Conservation (phyloP, 2,113 vertebrate genomes). For the Oxygymnocypris stewartii region DNA sequence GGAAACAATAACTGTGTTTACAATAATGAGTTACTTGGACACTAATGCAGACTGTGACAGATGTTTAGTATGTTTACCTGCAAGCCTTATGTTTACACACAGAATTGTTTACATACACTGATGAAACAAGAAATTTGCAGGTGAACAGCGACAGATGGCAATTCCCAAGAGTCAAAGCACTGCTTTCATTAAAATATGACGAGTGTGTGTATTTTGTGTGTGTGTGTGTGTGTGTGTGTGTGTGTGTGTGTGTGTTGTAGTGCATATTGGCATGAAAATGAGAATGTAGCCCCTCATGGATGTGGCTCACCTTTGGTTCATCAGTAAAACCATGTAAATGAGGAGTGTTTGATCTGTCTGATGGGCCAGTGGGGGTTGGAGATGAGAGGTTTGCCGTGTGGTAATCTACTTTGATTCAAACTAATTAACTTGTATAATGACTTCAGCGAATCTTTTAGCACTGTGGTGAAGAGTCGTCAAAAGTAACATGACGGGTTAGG, state of each 20-base stretch:
- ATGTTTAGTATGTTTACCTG: background rate
- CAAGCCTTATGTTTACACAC: constrained; percentile 15
- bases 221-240: background rate
- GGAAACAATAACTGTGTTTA: background rate
- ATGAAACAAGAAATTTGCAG: background rate
- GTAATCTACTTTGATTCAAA: constrained; percentile 34
- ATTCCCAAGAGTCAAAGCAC: background rate
- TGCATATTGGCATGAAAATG: background rate
- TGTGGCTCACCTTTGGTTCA: constrained; percentile 15
- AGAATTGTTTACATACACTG: constrained; percentile 4
- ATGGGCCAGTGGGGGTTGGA: background rate
- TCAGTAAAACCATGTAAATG: constrained; percentile 27
- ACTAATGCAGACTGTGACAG: background rate
- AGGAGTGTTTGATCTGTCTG: constrained; percentile 27
- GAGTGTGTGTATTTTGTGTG: background rate
- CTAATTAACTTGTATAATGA: constrained; percentile 31
- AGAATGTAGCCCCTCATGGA: background rate
- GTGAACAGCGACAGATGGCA: constrained; percentile 26
- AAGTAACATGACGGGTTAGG: background rate
- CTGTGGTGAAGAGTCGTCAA: background rate
- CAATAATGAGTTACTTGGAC: background rate
- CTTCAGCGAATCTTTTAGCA: background rate
- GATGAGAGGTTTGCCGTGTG: constrained; percentile 6
- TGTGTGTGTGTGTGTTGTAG: background rate
- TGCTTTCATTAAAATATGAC: constrained; percentile 1